These are phyloP conservation scores for Agrochola lychnidis DNA, from an alignment of 2,888 invertebrate genomes.

Conservation along the genomic window DNA sequence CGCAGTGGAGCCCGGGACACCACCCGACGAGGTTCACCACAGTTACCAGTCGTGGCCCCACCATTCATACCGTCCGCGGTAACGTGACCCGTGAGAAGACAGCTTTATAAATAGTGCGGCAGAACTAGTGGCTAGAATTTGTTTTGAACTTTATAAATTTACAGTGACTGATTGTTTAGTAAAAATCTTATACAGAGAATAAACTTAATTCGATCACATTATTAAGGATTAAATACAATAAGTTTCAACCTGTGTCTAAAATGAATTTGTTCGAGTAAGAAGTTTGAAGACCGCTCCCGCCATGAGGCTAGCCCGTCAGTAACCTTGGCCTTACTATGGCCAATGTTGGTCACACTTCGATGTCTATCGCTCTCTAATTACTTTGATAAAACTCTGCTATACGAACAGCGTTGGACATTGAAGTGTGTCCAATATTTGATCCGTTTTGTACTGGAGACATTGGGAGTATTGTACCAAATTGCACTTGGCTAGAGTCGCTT, in stretches of 20 bases:
- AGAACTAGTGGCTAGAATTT: conserved; percentile 14
- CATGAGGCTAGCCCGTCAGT: conserved; percentile 60
- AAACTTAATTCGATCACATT: background rate
- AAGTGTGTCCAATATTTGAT: conserved; percentile 29
- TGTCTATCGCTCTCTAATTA: background rate
- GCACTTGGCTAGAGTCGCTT: conserved; percentile 19
- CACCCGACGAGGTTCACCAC: conserved; percentile 54
- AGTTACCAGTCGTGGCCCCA: conserved; percentile 26
- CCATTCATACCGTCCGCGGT: conserved; percentile 13
- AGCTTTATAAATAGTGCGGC: conserved; percentile 25
- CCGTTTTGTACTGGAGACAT: background rate
- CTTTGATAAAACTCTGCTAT: background rate
- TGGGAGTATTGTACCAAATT: conserved; percentile 21
- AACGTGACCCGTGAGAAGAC: conserved; percentile 18
- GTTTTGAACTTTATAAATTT: background rate
- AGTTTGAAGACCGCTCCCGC: conserved; percentile 44
- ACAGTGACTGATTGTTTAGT: conserved; percentile 29
- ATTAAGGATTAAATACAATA: background rate
- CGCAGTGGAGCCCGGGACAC: conserved; percentile 61
- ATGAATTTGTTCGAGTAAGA: conserved; percentile 47
- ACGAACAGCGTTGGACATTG: conserved; percentile 3
- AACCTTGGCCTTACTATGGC: conserved; percentile 24
- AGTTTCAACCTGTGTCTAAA: conserved; percentile 17
- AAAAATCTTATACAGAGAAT: background rate
- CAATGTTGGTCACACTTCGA: conserved; percentile 43